Percentiles rank a stretch among this genome's conserved stretches.
phyloP scores from a whole-genome alignment of 53 echinoderm and acorn worm genomes.

The Antedon mediterranea region DNA sequence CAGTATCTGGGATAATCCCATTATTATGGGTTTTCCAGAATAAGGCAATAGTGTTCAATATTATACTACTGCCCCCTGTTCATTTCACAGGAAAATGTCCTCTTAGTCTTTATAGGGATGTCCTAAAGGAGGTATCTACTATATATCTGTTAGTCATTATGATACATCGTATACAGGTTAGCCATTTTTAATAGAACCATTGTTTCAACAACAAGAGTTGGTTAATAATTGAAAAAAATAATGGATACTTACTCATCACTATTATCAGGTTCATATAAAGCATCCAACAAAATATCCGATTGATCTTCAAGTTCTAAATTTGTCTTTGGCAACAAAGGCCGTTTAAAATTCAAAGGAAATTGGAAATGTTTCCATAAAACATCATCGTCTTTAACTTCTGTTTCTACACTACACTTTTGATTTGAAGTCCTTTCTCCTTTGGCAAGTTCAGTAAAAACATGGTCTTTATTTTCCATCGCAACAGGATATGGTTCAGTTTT shows the following conservation, averaged over 20 bases:
- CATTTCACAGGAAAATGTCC: no score
- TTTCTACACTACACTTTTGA: background rate
- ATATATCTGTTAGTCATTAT: no score
- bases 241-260: conserved; percentile 69
- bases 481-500: conserved; percentile 8
- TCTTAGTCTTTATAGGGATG: no score
- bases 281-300: conserved; percentile 30
- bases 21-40: no score
- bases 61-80: no score
- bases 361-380: conserved; percentile 73
- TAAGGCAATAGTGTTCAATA: no score
- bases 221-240: no score
- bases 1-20: no score
- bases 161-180: no score
- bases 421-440: background rate
- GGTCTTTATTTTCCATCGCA: background rate
- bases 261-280: conserved; percentile 73
- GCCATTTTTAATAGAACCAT: no score
- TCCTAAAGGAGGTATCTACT: no score
- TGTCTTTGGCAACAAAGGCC: conserved; percentile 64
- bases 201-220: no score
- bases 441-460: background rate
- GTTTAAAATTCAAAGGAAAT: conserved; percentile 64
- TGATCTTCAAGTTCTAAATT: conserved; percentile 43
- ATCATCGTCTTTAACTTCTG: conserved; percentile 33